Evolutionary conservation across 1,140 invertebrate genomes (phyloP), one percentile per base, ranked within the genome.

Genomic region (Palaemon carinicauda): DNA sequence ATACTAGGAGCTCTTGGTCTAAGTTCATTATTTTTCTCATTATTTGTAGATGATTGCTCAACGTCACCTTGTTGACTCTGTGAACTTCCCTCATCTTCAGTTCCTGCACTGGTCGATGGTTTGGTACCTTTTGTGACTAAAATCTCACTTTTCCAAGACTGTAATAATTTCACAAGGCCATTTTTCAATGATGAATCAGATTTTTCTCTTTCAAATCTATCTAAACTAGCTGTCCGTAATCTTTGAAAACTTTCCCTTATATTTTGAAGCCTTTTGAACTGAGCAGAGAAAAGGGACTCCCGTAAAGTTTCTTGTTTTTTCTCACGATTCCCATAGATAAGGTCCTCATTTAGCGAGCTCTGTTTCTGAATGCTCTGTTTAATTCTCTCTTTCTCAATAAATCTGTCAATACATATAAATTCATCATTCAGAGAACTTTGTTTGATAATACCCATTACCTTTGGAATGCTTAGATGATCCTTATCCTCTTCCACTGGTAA

Each of bases 391-490:
- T 96, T 96, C 91, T 97, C 96, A 87, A 94, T 92, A 89, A 97
- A 91, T 87, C 96, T 92, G 90, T 97, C 96, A 19, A 94, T 94
- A 80, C 89, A 91, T 94, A 97, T 96, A 7, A 97, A 92, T 90
- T 97, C 96, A 91, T 97, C 96, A 91, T 97, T 97, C 87, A 97
- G 93, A 1, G 96, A 97, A 83, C 95, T 95, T 90, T 97, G 96
- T 90, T 97, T 97, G 80, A 96, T 74, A 69, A 90, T 90, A 17
- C 88, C 88, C 21, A 82, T 24, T 4, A 84, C 87, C 74, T 88
- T 89, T 53, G 87, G 89, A 52, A 89, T 86, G 56, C 65, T 88
- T 50, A 89, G 79, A 78, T 88, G 87, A 60, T 89, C 89, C 82
- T 89, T 88, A 50, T 88, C 75, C 31, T 74, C 78, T 29, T 81